These are phyloP conservation scores for Andrena hattorfiana DNA, from an alignment of 2,888 invertebrate genomes.

Conservation along the genomic window DNA sequence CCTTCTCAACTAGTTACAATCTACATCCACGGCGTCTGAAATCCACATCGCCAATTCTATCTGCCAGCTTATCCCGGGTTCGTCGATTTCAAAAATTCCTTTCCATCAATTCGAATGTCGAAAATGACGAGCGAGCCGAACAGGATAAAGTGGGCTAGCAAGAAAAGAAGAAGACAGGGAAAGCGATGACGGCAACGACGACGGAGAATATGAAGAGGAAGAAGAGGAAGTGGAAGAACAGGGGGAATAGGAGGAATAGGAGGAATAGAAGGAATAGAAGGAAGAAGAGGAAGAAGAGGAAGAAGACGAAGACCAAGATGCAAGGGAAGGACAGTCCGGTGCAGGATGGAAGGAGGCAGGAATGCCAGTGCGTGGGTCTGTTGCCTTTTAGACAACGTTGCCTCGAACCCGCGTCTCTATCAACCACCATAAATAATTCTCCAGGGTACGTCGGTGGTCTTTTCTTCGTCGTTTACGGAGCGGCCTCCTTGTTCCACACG, in stretches of 20 bases:
- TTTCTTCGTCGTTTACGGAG: slow-evolving; percentile 33
- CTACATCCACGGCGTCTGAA: background rate
- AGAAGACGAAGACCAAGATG: slow-evolving; percentile 35
- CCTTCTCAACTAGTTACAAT: too few species aligned
- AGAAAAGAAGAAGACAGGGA: slow-evolving; percentile 59
- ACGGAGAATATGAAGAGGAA: slow-evolving; percentile 37
- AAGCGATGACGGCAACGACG: slow-evolving; percentile 21
- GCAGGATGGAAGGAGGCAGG: slow-evolving; percentile 73
- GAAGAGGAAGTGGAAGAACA: slow-evolving; percentile 26
- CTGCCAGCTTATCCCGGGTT: background rate
- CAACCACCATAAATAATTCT: slow-evolving; percentile 85
- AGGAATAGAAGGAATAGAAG: slow-evolving; percentile 32
- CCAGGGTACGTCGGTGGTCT: slow-evolving; percentile 53
- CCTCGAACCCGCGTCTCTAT: slow-evolving; percentile 83
- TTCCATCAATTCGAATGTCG: slow-evolving; percentile 49
- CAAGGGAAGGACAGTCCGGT: slow-evolving; percentile 34
- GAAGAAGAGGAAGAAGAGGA: slow-evolving; percentile 30
- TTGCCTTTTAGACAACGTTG: slow-evolving; percentile 82
- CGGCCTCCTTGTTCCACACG: slow-evolving; percentile 37
- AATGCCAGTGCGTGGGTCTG: slow-evolving; percentile 83
- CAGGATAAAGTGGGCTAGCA: slow-evolving; percentile 63
- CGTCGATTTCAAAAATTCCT: slow-evolving; percentile 34
- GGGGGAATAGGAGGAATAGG: slow-evolving; percentile 1
- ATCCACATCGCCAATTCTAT: background rate
- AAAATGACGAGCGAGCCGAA: slow-evolving; percentile 64